Evolutionary conservation across 1,140 invertebrate genomes (phyloP), one percentile per base, ranked within the genome.

Genomic region (Ips typographus): DNA sequence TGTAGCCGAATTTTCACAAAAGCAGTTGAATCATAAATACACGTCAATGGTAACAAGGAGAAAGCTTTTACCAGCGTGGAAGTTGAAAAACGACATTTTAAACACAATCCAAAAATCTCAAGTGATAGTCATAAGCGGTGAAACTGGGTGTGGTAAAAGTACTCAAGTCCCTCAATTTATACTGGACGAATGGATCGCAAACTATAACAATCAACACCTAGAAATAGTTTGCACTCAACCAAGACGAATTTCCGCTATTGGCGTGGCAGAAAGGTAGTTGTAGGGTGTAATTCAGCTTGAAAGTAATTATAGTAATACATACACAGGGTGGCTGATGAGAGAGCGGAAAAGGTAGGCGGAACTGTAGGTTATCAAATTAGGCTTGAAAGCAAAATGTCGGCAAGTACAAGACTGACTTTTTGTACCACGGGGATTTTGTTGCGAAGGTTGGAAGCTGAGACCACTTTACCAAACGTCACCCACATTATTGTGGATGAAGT

Each of bases 161-260:
- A 95, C 94, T 1, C 91, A 95, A 84, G 88, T 98, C 37, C 94
- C 95, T 1, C 95, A 98, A 80, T 97, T 91, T 77, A 91, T 98
- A 71, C 78, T 98, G 8, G 93, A 98, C 79, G 83, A 91, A 74
- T 94, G 87, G 87, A 71, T 86, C 7, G 73, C 78, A 0, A 83
- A 82, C 59, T 83, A 81, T 67, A 79, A 80, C 7, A 77, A 80
- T 22, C 73, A 82, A 7, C 85, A 91, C 72, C 87, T 91, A 44
- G 90, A 92, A 77, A 93, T 98, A 69, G 85, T 98, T 52, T 96
- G 94, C 73, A 98, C 95, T 0, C 95, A 98, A 79, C 96, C 96
- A 0, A 84, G 95, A 61, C 85, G 95, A 71, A 90, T 99, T 75
- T 94, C 95, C 39, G 95, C 96, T 22, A 91, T 97, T 71, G 92